A percentile compares a stretch with the other conserved stretches of the same genome.
phyloP scores from a whole-genome alignment of 2,113 vertebrate species.

The Tilapia sparmanii region DNA sequence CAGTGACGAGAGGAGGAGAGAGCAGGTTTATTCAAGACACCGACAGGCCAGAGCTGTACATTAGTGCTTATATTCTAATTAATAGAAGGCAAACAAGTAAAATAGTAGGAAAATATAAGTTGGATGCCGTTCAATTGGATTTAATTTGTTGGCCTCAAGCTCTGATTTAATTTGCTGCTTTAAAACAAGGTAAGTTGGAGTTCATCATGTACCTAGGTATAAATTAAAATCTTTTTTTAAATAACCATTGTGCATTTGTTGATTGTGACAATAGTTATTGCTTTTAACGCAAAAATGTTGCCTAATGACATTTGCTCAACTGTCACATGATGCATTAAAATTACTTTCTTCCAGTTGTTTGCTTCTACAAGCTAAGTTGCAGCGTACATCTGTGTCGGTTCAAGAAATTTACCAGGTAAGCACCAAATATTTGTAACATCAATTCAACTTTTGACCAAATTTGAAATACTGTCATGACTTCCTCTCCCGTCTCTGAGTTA shows the following conservation, averaged over 20 bases:
- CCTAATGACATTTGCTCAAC: not conserved
- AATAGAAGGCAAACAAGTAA: not conserved
- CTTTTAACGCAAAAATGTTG: not conserved
- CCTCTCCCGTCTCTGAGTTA: not conserved
- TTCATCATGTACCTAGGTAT: not conserved
- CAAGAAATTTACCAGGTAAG: not conserved
- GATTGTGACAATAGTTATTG: not conserved
- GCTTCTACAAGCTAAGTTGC: not conserved
- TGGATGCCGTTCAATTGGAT: not conserved
- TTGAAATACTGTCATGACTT: not conserved
- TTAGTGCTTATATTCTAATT: not conserved
- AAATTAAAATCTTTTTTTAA: not conserved
- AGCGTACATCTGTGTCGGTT: not conserved
- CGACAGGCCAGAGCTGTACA: not conserved
- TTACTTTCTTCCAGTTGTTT: not conserved
- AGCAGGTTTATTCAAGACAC: not conserved
- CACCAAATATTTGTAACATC: not conserved
- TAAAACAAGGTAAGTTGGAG: conserved; percentile 19
- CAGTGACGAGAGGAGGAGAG: not conserved
- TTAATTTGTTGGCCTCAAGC: not conserved
- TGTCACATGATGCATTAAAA: not conserved
- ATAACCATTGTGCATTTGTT: not conserved
- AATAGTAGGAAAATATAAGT: not conserved
- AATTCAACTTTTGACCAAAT: not conserved
- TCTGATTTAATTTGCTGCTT: not conserved